phyloP scores from a whole-genome alignment of 2,888 invertebrate species.

The Liopterus haemorrhoidalis region DNA sequence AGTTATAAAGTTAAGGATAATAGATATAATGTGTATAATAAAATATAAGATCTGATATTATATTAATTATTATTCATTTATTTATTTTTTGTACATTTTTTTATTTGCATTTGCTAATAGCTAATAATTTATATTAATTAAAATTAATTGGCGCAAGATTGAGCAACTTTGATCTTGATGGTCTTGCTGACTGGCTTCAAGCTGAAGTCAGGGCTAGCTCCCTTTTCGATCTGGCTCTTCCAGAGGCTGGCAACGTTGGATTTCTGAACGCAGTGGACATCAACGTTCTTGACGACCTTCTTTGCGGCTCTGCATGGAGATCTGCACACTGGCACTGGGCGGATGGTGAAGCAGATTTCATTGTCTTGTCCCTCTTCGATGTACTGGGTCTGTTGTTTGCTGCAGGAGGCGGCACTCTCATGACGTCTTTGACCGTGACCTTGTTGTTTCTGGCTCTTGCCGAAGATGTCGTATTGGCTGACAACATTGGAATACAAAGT shows the following conservation, averaged over 20 bases:
- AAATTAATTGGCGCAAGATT: no score
- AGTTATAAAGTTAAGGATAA: no score
- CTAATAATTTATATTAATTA: no score
- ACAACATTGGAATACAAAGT: slow-evolving; percentile 45
- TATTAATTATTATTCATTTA: no score
- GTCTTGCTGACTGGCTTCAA: slow-evolving; percentile 42
- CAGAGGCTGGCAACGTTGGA: slow-evolving; percentile 37
- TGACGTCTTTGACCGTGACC: slow-evolving; percentile 34
- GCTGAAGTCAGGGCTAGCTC: slow-evolving; percentile 49
- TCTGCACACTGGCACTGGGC: slow-evolving; percentile 53
- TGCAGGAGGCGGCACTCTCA: slow-evolving; percentile 36
- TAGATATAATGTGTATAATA: no score
- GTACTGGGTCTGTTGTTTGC: slow-evolving; percentile 49
- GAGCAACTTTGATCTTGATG: slow-evolving; percentile 42
- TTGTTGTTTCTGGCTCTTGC: slow-evolving; percentile 25
- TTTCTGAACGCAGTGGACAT: slow-evolving; percentile 45
- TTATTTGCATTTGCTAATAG: no score
- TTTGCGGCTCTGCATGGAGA: slow-evolving; percentile 46
- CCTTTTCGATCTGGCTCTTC: slow-evolving; percentile 45
- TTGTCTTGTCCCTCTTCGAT: slow-evolving; percentile 48
- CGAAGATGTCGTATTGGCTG: slow-evolving; percentile 42
- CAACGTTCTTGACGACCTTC: slow-evolving; percentile 46
- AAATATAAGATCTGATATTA: no score
- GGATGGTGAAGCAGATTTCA: slow-evolving; percentile 56
- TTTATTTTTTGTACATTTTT: no score